Percentiles rank a stretch among this genome's conserved stretches.
phyloP scores from a whole-genome alignment of 1,140 invertebrate genomes.

The Euborellia annulipes region DNA sequence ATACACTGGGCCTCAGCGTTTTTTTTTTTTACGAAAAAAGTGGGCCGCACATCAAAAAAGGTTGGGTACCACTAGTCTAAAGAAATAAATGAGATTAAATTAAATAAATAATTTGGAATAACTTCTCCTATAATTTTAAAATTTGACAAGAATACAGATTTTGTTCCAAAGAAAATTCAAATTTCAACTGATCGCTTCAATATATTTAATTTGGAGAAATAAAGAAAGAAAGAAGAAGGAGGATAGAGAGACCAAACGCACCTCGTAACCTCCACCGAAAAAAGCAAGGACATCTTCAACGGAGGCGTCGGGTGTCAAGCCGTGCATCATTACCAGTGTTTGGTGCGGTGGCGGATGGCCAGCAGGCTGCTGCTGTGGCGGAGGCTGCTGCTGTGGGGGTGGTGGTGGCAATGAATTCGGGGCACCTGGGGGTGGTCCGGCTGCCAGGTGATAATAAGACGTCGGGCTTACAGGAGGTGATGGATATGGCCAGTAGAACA shows the following conservation, averaged over 20 bases:
- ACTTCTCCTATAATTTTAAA: too few relatives aligned
- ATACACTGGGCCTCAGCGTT: too few relatives aligned
- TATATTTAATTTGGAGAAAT: too few relatives aligned
- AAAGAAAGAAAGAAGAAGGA: constrained; percentile 3
- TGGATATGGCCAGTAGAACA: constrained; percentile 81
- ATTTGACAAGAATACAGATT: too few relatives aligned
- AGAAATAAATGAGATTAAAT: too few relatives aligned
- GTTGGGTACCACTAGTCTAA: too few relatives aligned
- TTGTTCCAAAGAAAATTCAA: too few relatives aligned
- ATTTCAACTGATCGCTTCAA: too few relatives aligned
- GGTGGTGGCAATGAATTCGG: constrained; percentile 23
- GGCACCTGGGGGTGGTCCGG: constrained; percentile 28
- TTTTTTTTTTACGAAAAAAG: too few relatives aligned
- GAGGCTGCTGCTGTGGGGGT: constrained; percentile 22
- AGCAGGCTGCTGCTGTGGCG: constrained; percentile 26
- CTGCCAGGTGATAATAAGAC: constrained; percentile 53
- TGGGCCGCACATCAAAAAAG: too few relatives aligned
- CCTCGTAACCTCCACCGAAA: constrained; percentile 32
- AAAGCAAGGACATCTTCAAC: constrained; percentile 29
- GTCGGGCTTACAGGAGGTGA: constrained; percentile 82
- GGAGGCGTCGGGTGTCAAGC: constrained; percentile 28
- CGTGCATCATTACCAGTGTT: constrained; percentile 32
- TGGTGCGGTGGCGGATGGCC: constrained; percentile 10
- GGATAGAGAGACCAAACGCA: constrained; percentile 19
- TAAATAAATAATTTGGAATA: too few relatives aligned